Evolutionary conservation across 2,113 vertebrate genomes (phyloP).

Genomic region (Acinonyx jubatus): DNA sequence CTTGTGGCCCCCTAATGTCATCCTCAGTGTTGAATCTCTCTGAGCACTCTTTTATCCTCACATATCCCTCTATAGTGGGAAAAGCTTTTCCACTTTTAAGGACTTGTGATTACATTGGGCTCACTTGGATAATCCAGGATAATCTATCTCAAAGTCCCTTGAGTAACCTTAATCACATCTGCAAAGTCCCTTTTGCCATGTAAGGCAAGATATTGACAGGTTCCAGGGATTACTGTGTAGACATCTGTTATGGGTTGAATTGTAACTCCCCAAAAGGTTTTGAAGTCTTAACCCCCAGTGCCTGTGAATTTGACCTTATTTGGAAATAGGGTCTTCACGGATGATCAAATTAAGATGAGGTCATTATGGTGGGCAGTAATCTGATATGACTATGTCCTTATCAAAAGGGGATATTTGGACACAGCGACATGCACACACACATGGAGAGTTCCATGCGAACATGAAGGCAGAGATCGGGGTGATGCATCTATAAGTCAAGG

Average conservation of each 20-base stretch:
- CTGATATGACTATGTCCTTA: background rate
- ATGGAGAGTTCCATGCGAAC: background rate
- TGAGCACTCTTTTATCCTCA: background rate
- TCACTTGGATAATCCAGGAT: background rate
- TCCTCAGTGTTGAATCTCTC: background rate
- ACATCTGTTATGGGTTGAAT: background rate
- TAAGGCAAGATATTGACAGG: background rate
- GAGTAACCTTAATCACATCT: background rate
- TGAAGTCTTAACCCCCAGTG: background rate
- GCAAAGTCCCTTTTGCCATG: background rate
- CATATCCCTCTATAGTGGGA: background rate
- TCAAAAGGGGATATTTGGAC: background rate
- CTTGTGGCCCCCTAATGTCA: background rate
- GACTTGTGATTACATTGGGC: background rate
- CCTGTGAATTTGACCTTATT: background rate
- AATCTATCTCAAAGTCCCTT: background rate
- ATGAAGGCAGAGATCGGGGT: background rate
- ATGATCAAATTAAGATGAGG: constrained; percentile 10
- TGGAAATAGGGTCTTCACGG: background rate
- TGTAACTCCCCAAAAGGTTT: background rate
- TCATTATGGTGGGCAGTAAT: background rate
- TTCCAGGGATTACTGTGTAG: background rate
- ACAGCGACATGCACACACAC: background rate
- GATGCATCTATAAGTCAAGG: background rate
- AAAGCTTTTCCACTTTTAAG: constrained; percentile 16